Percentiles rank a stretch among this genome's conserved stretches.
These are phyloP conservation scores for Patella depressa DNA, from an alignment of 2,888 invertebrate genomes.

Conservation along the genomic window DNA sequence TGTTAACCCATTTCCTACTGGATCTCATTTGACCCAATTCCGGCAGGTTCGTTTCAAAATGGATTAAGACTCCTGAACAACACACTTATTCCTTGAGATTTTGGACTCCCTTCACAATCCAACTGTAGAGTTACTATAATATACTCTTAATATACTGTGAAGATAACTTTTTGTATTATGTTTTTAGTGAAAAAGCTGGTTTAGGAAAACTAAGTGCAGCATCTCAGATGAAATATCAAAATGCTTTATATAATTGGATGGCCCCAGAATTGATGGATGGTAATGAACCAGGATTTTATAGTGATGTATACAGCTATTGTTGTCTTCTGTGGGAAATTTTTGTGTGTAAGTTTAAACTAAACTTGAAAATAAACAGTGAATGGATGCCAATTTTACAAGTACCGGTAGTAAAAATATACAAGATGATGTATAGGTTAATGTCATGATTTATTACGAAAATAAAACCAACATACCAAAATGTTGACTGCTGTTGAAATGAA, in stretches of 20 bases:
- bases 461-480: too few relatives aligned
- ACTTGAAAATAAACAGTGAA: too few relatives aligned
- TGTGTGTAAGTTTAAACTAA: conserved; percentile 45
- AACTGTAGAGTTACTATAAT: background rate
- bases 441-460: too few relatives aligned
- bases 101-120: background rate
- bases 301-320: conserved; percentile 72
- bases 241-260: conserved; percentile 71
- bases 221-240: conserved; percentile 30
- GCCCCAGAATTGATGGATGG: conserved; percentile 72
- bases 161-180: background rate
- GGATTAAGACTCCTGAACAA: background rate
- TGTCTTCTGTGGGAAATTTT: conserved; percentile 72
- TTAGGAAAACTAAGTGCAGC: conserved; percentile 52
- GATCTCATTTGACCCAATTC: background rate
- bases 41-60: too few relatives aligned
- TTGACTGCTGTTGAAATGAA: too few relatives aligned
- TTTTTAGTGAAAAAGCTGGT: conserved; percentile 50
- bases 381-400: too few relatives aligned
- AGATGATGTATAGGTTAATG: too few relatives aligned
- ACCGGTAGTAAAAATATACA: too few relatives aligned
- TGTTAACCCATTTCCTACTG: too few relatives aligned
- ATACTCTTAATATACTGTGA: background rate
- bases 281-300: conserved; percentile 60
- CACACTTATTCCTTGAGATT: background rate